phyloP scores from a whole-genome alignment of 2,113 vertebrate genomes.

The Morone saxatilis region DNA sequence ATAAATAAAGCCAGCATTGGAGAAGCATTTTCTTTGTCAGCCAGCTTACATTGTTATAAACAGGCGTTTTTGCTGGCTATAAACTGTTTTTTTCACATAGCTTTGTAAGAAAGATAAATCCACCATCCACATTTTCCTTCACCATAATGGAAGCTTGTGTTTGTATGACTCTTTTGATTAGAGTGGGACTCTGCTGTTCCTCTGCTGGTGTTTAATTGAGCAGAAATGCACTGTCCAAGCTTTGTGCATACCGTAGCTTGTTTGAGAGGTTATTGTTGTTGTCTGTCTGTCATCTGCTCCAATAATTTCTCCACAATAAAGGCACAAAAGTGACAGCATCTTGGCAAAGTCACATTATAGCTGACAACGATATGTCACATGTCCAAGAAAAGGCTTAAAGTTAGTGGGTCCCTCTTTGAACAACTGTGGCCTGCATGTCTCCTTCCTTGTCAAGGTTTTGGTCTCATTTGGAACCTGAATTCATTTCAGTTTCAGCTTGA shows the following conservation, averaged over 20 bases:
- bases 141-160: conserved; percentile 39
- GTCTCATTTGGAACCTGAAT: conserved; percentile 61
- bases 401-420: conserved; percentile 14
- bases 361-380: conserved; percentile 17
- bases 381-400: conserved; percentile 16
- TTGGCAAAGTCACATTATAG: conserved; percentile 38
- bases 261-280: conserved; percentile 62
- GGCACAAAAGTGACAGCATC: conserved; percentile 59
- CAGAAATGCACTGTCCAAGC: conserved; percentile 44
- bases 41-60: conserved; percentile 53
- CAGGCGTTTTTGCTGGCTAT: conserved; percentile 27
- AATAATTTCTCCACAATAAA: conserved; percentile 44
- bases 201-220: conserved; percentile 46
- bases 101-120: conserved; percentile 45
- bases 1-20: conserved; percentile 82
- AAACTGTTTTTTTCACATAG: conserved; percentile 59
- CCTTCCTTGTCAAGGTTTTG: conserved; percentile 54
- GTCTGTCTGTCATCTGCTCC: conserved; percentile 40
- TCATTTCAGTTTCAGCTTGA: conserved; percentile 25
- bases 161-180: conserved; percentile 26
- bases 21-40: conserved; percentile 43
- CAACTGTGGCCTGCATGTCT: background rate
- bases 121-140: conserved; percentile 60
- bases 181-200: conserved; percentile 12
- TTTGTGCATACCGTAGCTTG: conserved; percentile 47